Evolutionary conservation across 2,888 invertebrate species (phyloP).

Genomic region (Agonopterix alstromeriana): DNA sequence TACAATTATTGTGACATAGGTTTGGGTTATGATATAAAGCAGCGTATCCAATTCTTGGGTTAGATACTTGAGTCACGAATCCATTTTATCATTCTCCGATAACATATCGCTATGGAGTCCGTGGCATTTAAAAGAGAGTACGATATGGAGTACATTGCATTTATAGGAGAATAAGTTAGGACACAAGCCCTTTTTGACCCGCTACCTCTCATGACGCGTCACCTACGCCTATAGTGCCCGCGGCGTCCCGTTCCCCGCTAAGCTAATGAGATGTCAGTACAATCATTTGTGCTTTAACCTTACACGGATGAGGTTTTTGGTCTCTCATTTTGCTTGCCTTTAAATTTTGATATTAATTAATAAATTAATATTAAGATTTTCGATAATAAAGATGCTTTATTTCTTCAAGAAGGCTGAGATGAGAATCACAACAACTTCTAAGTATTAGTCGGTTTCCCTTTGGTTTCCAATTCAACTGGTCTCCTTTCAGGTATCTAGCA

Average conservation of each 20-base stretch:
- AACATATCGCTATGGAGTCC: no score
- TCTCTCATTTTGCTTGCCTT: slow-evolving; percentile 58
- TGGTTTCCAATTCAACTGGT: no score
- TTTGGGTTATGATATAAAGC: slow-evolving; percentile 4
- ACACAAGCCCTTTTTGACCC: slow-evolving; percentile 1
- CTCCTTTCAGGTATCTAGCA: no score
- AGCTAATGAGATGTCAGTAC: slow-evolving; percentile 77
- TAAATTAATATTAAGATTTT: slow-evolving; percentile 23
- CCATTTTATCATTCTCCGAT: no score
- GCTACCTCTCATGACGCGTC: slow-evolving; percentile 16
- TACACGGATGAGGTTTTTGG: slow-evolving; percentile 67
- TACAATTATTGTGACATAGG: neutral
- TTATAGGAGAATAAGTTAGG: no score
- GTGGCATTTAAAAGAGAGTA: no score
- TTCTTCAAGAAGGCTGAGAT: no score
- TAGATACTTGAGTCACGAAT: slow-evolving; percentile 76
- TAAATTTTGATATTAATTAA: slow-evolving; percentile 57
- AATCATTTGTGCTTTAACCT: slow-evolving; percentile 74
- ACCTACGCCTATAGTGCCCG: slow-evolving; percentile 36
- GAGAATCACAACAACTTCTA: no score
- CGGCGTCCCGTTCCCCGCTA: slow-evolving; percentile 64
- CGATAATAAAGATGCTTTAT: no score
- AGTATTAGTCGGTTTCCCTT: no score
- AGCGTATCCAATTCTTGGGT: slow-evolving; percentile 47
- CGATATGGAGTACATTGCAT: no score